Evolutionary conservation across 2,113 vertebrate species (phyloP).

Genomic region (Megalops atlanticus): DNA sequence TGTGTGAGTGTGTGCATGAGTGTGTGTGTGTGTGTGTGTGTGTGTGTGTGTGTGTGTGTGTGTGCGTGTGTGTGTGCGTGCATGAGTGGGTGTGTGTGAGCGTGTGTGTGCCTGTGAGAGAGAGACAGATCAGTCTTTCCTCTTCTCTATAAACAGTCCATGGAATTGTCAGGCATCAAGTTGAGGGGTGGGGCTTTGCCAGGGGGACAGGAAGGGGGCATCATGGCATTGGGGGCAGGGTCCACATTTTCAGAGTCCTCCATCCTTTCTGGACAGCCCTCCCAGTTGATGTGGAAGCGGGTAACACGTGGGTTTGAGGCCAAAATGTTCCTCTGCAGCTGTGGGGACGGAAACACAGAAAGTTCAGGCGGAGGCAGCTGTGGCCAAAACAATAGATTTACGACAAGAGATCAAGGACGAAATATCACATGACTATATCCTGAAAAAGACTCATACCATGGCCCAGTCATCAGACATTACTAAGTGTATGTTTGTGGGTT

Average conservation of each 20-base stretch:
- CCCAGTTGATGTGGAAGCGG: constrained; percentile 93
- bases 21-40: too few species aligned
- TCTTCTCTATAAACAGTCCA: constrained; percentile 81
- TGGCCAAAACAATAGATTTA: too few species aligned
- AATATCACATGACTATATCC: too few species aligned
- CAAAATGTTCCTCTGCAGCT: constrained; percentile 91
- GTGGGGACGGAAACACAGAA: constrained; percentile 22
- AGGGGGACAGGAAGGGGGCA: constrained; percentile 76
- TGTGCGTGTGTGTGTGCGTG: too few species aligned
- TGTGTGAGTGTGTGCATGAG: too few species aligned
- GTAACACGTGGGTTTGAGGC: constrained; percentile 89
- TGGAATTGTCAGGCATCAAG: constrained; percentile 85
- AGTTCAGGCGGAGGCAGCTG: too few species aligned
- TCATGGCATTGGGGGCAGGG: constrained; percentile 72
- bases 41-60: background rate
- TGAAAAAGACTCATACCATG: too few species aligned
- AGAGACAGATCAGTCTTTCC: too few species aligned
- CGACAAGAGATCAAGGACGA: too few species aligned
- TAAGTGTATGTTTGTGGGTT: too few species aligned
- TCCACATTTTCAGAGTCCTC: constrained; percentile 86
- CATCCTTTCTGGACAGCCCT: constrained; percentile 76
- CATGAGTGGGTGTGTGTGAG: background rate
- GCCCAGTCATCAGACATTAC: too few species aligned
- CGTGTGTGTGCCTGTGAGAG: background rate
- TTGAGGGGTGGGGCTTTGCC: constrained; percentile 76